A percentile compares a stretch with the other conserved stretches of the same genome.
Conservation (phyloP, 2,888 invertebrate genomes). For the Cremastinae sp. region DNA sequence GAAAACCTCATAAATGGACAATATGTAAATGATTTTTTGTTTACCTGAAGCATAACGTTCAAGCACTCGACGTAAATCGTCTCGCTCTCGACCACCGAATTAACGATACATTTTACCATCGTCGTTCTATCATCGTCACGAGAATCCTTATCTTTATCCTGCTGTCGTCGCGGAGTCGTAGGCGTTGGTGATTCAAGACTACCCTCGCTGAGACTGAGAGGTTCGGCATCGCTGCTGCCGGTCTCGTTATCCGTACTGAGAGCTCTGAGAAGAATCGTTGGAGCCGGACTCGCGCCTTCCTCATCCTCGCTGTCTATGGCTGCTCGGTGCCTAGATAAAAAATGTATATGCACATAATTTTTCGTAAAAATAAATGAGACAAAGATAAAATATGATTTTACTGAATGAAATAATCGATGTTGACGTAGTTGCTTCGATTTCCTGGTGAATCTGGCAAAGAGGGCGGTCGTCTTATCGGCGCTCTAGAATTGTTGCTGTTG, state of each 20-base stretch:
- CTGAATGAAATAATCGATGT: constrained; percentile 95
- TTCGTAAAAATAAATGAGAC: background rate
- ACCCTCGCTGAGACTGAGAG: constrained; percentile 78
- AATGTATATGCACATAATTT: constrained; percentile 3
- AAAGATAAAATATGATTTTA: constrained; percentile 79
- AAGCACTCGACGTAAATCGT: constrained; percentile 94
- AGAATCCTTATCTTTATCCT: constrained; percentile 81
- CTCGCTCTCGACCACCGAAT: constrained; percentile 95
- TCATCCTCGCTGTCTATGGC: constrained; percentile 79
- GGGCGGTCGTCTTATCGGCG: constrained; percentile 77
- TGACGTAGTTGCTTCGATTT: constrained; percentile 92
- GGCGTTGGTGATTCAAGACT: constrained; percentile 79
- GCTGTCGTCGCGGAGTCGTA: constrained; percentile 77
- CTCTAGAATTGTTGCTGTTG: constrained; percentile 64
- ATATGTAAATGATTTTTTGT: constrained; percentile 47
- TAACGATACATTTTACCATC: constrained; percentile 93
- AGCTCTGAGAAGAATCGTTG: constrained; percentile 76
- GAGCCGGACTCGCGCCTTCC: constrained; percentile 77
- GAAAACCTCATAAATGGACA: background rate
- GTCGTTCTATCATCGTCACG: constrained; percentile 90
- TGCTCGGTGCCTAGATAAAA: constrained; percentile 74
- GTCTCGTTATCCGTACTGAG: constrained; percentile 79
- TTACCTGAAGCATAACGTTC: constrained; percentile 92
- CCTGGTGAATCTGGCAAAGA: constrained; percentile 89
- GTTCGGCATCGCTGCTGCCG: constrained; percentile 79